Percentiles rank a stretch among this genome's conserved stretches.
Evolutionary conservation across 1,140 invertebrate genomes (phyloP).

Genomic region (Neodiprion virginianus): DNA sequence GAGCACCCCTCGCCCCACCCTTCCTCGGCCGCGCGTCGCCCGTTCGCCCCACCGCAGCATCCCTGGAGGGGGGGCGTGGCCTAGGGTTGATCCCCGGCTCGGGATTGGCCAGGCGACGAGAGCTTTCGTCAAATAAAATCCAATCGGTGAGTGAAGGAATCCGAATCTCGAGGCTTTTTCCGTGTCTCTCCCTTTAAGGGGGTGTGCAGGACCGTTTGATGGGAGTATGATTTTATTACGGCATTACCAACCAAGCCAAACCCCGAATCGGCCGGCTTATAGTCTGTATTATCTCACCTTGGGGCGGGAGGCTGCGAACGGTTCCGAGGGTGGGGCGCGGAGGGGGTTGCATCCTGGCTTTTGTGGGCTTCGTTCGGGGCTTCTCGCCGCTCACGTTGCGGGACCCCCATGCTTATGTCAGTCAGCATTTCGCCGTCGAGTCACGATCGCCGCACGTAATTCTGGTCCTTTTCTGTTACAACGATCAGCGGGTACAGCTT

Average conservation of each 20-base stretch:
- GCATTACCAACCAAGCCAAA: constrained; percentile 61
- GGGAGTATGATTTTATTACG: constrained; percentile 64
- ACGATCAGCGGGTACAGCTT: background rate
- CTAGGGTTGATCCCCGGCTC: constrained; percentile 34
- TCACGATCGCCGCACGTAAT: constrained; percentile 11
- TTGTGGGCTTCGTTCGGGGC: constrained; percentile 53
- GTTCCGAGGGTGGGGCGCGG: constrained; percentile 16
- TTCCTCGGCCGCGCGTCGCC: constrained; percentile 22
- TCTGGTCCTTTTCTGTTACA: background rate
- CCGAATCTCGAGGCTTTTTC: constrained; percentile 48
- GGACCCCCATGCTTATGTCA: constrained; percentile 34
- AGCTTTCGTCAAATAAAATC: constrained; percentile 62
- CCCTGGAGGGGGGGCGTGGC: constrained; percentile 49
- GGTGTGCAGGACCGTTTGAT: constrained; percentile 56
- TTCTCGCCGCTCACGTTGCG: constrained; percentile 36
- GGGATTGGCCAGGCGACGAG: constrained; percentile 52
- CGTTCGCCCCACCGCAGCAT: constrained; percentile 22
- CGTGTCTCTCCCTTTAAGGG: constrained; percentile 43
- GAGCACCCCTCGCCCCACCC: constrained; percentile 26
- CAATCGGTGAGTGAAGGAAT: constrained; percentile 62
- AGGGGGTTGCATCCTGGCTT: constrained; percentile 36
- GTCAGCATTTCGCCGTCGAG: constrained; percentile 49
- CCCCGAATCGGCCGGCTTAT: constrained; percentile 61
- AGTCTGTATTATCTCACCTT: constrained; percentile 61
- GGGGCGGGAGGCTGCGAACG: constrained; percentile 18